These are phyloP conservation scores for Parambassis ranga DNA, from an alignment of 2,797 vertebrate genomes.

Conservation along the genomic window DNA sequence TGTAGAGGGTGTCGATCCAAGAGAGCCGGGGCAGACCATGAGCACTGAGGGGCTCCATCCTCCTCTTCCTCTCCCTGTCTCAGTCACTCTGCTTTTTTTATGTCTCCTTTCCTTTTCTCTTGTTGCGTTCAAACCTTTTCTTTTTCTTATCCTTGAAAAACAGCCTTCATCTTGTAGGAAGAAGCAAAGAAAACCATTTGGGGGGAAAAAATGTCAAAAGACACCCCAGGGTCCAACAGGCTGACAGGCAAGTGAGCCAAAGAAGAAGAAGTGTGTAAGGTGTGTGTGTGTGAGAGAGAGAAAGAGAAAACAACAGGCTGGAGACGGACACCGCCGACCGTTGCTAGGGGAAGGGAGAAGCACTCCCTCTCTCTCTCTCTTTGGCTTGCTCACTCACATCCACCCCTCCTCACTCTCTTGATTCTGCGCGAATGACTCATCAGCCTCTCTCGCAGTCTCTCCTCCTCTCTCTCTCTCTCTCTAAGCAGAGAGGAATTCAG, in stretches of 20 bases:
- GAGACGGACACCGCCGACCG: slow-evolving; percentile 75
- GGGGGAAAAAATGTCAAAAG: slow-evolving; percentile 30
- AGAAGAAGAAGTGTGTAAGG: slow-evolving; percentile 27
- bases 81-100: slow-evolving; percentile 44
- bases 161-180: slow-evolving; percentile 58
- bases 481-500: slow-evolving; percentile 28
- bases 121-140: background rate
- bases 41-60: slow-evolving; percentile 95
- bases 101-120: slow-evolving; percentile 50
- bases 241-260: slow-evolving; percentile 34
- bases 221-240: slow-evolving; percentile 56
- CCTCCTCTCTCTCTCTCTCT: background rate
- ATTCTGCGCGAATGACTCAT: slow-evolving; percentile 20
- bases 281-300: slow-evolving; percentile 12
- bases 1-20: slow-evolving; percentile 98
- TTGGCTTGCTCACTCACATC: slow-evolving; percentile 52
- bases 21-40: slow-evolving; percentile 94
- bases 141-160: slow-evolving; percentile 48
- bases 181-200: slow-evolving; percentile 35
- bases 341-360: slow-evolving; percentile 81
- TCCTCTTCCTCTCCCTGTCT: slow-evolving; percentile 60
- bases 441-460: background rate
- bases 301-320: slow-evolving; percentile 76
- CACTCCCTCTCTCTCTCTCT: slow-evolving; percentile 66
- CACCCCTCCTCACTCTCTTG: slow-evolving; percentile 26